Conservation (phyloP, 2,888 invertebrate genomes). For the Lycaena phlaeas region DNA sequence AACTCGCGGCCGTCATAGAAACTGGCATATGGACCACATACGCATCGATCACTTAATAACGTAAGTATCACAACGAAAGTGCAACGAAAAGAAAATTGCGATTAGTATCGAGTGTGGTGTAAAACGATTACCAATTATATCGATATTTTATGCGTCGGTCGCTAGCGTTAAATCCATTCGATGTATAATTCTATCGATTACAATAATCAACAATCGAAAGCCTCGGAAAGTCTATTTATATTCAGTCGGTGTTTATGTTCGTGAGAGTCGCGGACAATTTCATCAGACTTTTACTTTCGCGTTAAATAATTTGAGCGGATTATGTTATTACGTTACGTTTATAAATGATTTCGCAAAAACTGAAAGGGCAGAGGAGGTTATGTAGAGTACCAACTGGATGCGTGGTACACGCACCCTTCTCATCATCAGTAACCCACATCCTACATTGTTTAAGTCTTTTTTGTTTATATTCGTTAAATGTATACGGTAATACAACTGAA, state of each 20-base stretch:
- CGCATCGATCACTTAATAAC: no score
- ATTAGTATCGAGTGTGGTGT: not conserved
- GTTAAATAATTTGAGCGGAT: constrained; percentile 6
- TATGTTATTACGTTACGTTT: no score
- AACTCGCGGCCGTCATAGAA: no score
- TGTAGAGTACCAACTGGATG: no score
- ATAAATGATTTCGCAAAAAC: no score
- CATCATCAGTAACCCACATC: no score
- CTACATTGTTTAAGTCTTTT: no score
- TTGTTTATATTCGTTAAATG: no score
- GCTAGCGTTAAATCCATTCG: not conserved
- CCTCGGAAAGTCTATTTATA: constrained; percentile 10
- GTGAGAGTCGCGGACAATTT: constrained; percentile 1
- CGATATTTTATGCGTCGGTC: not conserved
- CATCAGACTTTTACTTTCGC: constrained; percentile 2
- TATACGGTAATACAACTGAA: no score
- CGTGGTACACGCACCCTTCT: no score
- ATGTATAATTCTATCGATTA: not conserved
- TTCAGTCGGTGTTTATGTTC: not conserved
- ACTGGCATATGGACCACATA: no score
- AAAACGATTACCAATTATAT: constrained; percentile 1
- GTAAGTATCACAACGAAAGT: not conserved
- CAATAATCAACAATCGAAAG: constrained; percentile 6
- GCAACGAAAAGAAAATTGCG: not conserved
- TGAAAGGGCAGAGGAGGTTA: no score